Base-by-base conservation (phyloP, 2,888 invertebrate genomes). In the Rhopalosiphum nymphaeae region DNA sequence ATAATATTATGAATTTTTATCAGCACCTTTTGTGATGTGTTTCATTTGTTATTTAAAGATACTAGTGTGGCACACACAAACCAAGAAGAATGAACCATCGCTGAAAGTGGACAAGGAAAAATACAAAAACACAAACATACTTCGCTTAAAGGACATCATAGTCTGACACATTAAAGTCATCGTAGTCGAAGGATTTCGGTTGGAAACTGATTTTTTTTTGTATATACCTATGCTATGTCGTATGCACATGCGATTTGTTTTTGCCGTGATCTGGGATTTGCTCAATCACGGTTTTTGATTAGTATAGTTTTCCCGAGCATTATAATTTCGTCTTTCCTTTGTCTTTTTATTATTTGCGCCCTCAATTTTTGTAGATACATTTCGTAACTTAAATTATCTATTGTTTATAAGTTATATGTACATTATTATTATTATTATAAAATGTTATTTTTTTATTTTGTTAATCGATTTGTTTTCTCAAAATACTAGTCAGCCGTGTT, bases 41-140 rank as follows among this genome's bases (percentile, higher is more conserved):
- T 85, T 85, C 5, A 26, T 86, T 86, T 91, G 5, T 88, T 92
- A 7, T 85, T 94, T 92, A 29, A 56, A 97, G 97, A 96, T 97
- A 95, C 96, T 97, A 95, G 97, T 97, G 67, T 97, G 97, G 97
- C 97, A 97, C 95, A 97, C 97, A 90, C 97, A 97, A 96, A 97
- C 97, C 5, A 97, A 97, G 95, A 97, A 97, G 95, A 97, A 97
- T 96, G 96, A 96, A 95, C 96, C 97, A 49, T 97, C 97, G 93
- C 96, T 96, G 95, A 95, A 96, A 87, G 95, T 97, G 94, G 97
- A 97, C 95, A 96, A 96, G 96, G 96, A 96, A 94, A 96, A 96
- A 95, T 97, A 97, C 95, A 96, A 96, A 95, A 96, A 96, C 95
- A 97, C 97, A 95, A 97, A 97, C 96, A 96, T 97, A 95, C 96